Evolutionary conservation across 2,888 invertebrate genomes (phyloP).

Genomic region (Netelia fuscicornis): DNA sequence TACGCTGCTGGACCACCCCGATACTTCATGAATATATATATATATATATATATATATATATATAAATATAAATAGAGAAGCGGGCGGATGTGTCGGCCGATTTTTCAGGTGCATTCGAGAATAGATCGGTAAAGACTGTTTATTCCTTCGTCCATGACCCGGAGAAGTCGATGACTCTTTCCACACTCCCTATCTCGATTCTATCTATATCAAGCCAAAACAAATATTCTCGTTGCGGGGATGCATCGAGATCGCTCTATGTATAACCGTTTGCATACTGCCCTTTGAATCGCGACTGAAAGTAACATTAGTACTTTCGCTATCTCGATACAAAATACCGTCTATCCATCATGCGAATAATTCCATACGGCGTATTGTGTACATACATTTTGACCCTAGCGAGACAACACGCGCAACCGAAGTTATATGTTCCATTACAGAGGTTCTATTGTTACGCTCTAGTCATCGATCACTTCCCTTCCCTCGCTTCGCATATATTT

Average conservation of each 20-base stretch:
- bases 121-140: slow-evolving; percentile 26
- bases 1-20: slow-evolving; percentile 36
- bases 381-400: slow-evolving; percentile 22
- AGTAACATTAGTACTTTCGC: slow-evolving; percentile 21
- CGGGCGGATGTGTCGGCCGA: not conserved
- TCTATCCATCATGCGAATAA: slow-evolving; percentile 1
- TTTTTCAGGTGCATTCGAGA: not conserved
- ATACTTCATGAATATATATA: not conserved
- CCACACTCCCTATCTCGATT: not conserved
- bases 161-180: slow-evolving; percentile 29
- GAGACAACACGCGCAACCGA: not conserved
- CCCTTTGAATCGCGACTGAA: not conserved
- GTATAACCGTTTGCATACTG: not conserved
- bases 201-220: slow-evolving; percentile 3
- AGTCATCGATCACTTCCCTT: slow-evolving; percentile 38
- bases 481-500: slow-evolving; percentile 8
- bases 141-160: slow-evolving; percentile 32
- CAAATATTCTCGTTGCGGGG: not conserved
- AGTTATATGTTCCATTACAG: slow-evolving; percentile 20
- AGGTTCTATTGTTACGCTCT: slow-evolving; percentile 30
- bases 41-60: no score
- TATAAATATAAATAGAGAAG: not conserved
- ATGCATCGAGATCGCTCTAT: not conserved
- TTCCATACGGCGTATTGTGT: slow-evolving; percentile 21
- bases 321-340: not conserved